Conservation (phyloP, 2,113 vertebrate genomes). For the Salvelinus namaycush region DNA sequence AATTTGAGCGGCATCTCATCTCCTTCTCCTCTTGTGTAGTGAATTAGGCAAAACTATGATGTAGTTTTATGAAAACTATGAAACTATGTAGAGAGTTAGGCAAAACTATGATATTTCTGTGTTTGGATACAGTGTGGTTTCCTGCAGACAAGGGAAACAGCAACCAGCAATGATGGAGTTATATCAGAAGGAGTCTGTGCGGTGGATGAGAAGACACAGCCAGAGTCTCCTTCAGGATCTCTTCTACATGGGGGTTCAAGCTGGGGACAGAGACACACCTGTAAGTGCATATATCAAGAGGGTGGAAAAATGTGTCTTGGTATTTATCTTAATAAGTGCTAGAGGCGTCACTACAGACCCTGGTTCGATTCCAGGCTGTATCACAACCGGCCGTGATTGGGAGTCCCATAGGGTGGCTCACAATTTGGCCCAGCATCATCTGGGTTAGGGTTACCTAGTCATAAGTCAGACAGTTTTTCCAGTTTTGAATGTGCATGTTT, state of each 20-base stretch:
- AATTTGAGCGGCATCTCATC: constrained; percentile 16
- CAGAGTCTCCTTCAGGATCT: constrained; percentile 57
- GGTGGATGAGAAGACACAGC: constrained; percentile 59
- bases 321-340: too few species aligned
- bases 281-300: constrained; percentile 34
- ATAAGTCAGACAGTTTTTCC: too few species aligned
- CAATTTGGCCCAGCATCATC: too few species aligned
- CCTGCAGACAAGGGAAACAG: too few species aligned
- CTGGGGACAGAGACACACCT: constrained; percentile 53
- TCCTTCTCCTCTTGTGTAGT: neutral
- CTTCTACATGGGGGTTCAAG: constrained; percentile 35
- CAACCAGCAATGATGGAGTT: constrained; percentile 35
- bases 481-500: too few species aligned
- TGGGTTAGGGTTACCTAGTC: too few species aligned
- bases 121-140: neutral
- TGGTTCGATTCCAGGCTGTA: too few species aligned
- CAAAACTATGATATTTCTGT: constrained; percentile 2
- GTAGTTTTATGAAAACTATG: too few species aligned
- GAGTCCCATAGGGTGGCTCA: too few species aligned
- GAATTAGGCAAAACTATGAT: neutral
- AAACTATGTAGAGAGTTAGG: too few species aligned
- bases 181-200: constrained; percentile 41
- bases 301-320: neutral
- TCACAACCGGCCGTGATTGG: too few species aligned
- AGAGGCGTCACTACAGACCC: too few species aligned